Conservation (phyloP, 2,113 vertebrate species). For the Coregonus clupeaformis region DNA sequence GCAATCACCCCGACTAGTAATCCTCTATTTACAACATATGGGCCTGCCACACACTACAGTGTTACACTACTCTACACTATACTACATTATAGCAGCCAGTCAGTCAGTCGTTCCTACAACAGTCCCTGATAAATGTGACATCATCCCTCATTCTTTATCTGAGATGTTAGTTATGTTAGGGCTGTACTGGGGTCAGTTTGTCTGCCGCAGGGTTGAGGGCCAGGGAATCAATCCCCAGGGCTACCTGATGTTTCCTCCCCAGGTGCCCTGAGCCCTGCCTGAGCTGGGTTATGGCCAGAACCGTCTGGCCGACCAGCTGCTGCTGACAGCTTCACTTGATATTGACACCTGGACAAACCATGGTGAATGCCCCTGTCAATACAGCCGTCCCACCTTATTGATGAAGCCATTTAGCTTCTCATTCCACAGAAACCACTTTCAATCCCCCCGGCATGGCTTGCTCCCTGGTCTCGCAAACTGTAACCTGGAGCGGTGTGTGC, state of each 20-base stretch:
- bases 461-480: background rate
- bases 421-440: conserved; percentile 14
- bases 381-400: conserved; percentile 66
- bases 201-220: background rate
- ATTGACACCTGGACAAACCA: conserved; percentile 75
- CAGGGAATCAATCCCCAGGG: no score
- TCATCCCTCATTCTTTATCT: background rate
- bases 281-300: no score
- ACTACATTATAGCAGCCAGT: no score
- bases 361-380: conserved; percentile 76
- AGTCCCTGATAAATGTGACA: background rate
- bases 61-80: no score
- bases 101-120: no score
- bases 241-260: no score
- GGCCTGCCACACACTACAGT: no score
- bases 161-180: background rate
- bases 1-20: no score
- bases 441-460: conserved; percentile 18
- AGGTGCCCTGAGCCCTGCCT: no score
- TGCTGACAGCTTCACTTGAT: conserved; percentile 65
- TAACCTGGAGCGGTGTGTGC: conserved; percentile 27
- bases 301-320: background rate
- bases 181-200: background rate
- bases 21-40: no score
- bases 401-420: conserved; percentile 69